These are phyloP conservation scores for Uloborus diversus DNA, from an alignment of 1,140 invertebrate species.

Conservation along the genomic window DNA sequence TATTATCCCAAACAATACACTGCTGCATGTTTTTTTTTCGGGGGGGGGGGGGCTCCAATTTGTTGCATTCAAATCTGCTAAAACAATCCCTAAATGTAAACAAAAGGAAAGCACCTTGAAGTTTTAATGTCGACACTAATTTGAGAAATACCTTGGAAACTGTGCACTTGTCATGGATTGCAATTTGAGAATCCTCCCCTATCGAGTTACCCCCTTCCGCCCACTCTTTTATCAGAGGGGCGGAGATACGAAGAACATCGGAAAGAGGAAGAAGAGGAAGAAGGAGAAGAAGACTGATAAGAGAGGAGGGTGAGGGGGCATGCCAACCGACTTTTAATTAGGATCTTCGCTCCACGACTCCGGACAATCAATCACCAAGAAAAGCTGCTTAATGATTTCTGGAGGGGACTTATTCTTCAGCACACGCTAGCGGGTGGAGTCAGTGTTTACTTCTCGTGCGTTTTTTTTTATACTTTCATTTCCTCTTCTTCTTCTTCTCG, in stretches of 20 bases:
- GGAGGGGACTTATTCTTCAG: neutral
- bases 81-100: too few relatives aligned
- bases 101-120: too few relatives aligned
- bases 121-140: too few relatives aligned
- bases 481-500: neutral
- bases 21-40: too few relatives aligned
- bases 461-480: neutral
- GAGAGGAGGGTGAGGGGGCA: neutral
- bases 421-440: neutral
- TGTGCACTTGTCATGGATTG: too few relatives aligned
- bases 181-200: neutral
- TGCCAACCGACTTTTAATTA: constrained; percentile 55
- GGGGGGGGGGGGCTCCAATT: too few relatives aligned
- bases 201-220: neutral
- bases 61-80: too few relatives aligned
- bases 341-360: constrained; percentile 37
- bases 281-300: constrained; percentile 20
- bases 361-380: constrained; percentile 46
- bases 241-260: constrained; percentile 25
- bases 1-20: too few relatives aligned
- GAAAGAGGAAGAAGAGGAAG: neutral
- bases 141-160: too few relatives aligned
- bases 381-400: constrained; percentile 50
- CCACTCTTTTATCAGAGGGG: constrained; percentile 7
- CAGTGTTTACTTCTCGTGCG: neutral